Evolutionary conservation across 2,888 invertebrate genomes (phyloP).

Genomic region (Eilema sororculum): DNA sequence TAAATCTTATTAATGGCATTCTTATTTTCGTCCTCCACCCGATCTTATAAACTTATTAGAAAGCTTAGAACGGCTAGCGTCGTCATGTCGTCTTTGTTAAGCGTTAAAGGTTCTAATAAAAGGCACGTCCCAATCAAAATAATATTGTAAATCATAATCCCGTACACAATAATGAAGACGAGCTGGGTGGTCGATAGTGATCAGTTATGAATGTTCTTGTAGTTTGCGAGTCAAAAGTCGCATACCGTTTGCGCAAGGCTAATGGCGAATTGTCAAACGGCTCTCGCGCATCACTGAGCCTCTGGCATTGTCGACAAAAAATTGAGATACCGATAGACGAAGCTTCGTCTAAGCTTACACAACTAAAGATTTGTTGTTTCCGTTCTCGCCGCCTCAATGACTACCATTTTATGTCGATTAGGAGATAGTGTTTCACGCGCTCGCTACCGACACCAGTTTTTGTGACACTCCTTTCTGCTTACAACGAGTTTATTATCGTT

Average conservation of each 20-base stretch:
- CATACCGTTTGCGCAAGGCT: slow-evolving; percentile 70
- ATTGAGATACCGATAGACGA: slow-evolving; percentile 73
- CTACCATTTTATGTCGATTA: slow-evolving; percentile 86
- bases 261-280: slow-evolving; percentile 76
- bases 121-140: slow-evolving; percentile 74
- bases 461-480: slow-evolving; percentile 80
- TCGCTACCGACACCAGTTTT: slow-evolving; percentile 84
- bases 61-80: slow-evolving; percentile 52
- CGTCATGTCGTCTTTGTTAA: slow-evolving; percentile 61
- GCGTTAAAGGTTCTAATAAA: slow-evolving; percentile 61
- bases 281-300: slow-evolving; percentile 56
- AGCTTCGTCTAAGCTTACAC: slow-evolving; percentile 77
- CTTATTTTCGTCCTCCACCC: slow-evolving; percentile 78
- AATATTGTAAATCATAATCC: slow-evolving; percentile 72
- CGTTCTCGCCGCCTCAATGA: slow-evolving; percentile 84
- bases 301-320: slow-evolving; percentile 71
- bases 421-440: slow-evolving; percentile 85
- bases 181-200: slow-evolving; percentile 78
- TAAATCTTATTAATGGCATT: slow-evolving; percentile 84
- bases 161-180: slow-evolving; percentile 62
- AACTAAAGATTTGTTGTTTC: slow-evolving; percentile 83
- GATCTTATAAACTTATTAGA: slow-evolving; percentile 79
- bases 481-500: slow-evolving; percentile 82
- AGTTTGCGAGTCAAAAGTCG: slow-evolving; percentile 77
- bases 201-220: slow-evolving; percentile 69